Percentiles rank a stretch among this genome's conserved stretches.
Evolutionary conservation across 2,797 vertebrate species (phyloP).

Genomic region (Coranthus polyacanthus): DNA sequence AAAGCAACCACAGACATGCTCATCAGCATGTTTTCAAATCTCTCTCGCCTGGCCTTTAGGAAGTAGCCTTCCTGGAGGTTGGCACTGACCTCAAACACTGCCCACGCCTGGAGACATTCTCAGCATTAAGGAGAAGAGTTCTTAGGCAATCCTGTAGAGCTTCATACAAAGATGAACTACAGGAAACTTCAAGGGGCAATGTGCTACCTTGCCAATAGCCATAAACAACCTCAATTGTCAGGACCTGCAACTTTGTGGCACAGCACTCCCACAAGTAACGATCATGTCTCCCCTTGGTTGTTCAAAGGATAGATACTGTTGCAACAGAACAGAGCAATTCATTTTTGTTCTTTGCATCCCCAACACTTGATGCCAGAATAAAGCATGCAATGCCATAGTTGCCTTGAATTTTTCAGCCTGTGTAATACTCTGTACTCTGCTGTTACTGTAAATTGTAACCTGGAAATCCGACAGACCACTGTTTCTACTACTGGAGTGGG

Average conservation of each 20-base stretch:
- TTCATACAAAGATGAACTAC: slow-evolving; percentile 26
- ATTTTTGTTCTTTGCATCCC: not conserved
- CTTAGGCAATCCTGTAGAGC: slow-evolving; percentile 36
- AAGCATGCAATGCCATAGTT: not conserved
- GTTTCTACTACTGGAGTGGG: too few relatives aligned
- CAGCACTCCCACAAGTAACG: slow-evolving; percentile 9
- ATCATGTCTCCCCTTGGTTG: slow-evolving; percentile 7
- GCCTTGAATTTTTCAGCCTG: not conserved
- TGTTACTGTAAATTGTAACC: slow-evolving; percentile 15
- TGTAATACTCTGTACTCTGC: not conserved
- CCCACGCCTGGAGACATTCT: slow-evolving; percentile 43
- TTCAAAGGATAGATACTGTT: not conserved
- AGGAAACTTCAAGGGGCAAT: slow-evolving; percentile 30
- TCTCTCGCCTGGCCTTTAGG: slow-evolving; percentile 46
- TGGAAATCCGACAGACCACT: too few relatives aligned
- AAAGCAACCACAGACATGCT: slow-evolving; percentile 1
- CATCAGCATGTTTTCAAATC: slow-evolving; percentile 21
- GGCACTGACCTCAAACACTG: slow-evolving; percentile 45
- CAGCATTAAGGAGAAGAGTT: slow-evolving; percentile 37
- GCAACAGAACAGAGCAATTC: not conserved
- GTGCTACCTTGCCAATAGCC: slow-evolving; percentile 60
- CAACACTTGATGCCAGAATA: not conserved
- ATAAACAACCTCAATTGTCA: slow-evolving; percentile 31
- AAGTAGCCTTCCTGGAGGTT: slow-evolving; percentile 33
- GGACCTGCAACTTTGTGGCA: slow-evolving; percentile 43